A percentile compares a stretch with the other conserved stretches of the same genome.
These are phyloP conservation scores for Hypena proboscidalis DNA, from an alignment of 2,888 invertebrate species.

Conservation along the genomic window DNA sequence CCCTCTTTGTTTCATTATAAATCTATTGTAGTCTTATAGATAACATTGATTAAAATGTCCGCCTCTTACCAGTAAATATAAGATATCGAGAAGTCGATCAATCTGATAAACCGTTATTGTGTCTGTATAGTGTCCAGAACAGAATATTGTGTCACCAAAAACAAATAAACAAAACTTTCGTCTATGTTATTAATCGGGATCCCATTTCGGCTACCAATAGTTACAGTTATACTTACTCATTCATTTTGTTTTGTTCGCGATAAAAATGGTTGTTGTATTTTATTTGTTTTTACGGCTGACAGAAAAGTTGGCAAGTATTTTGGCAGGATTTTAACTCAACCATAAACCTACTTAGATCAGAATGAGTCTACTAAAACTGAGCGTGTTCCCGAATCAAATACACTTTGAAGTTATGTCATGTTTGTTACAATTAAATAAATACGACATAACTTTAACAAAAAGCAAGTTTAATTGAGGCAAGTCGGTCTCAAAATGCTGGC, in stretches of 20 bases:
- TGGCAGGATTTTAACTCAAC: no score
- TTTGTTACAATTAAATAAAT: no score
- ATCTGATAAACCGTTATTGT: conserved; percentile 8
- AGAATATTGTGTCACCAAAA: conserved; percentile 9
- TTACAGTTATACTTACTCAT: conserved; percentile 5
- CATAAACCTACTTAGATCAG: no score
- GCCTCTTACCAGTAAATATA: neutral
- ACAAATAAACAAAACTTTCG: conserved; percentile 12
- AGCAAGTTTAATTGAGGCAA: no score
- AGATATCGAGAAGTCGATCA: conserved; percentile 1
- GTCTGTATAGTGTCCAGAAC: conserved; percentile 3
- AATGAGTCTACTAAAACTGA: no score
- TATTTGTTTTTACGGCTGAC: neutral
- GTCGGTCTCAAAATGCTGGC: no score
- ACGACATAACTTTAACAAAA: no score
- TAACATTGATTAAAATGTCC: neutral
- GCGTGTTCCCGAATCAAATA: no score
- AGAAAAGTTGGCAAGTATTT: no score
- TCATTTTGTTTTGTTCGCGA: conserved; percentile 8
- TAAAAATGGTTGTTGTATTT: conserved; percentile 5
- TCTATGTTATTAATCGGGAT: conserved; percentile 9
- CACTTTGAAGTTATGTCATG: no score
- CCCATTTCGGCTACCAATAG: neutral
- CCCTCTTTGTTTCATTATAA: no score
- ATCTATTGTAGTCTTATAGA: no score